Percentiles rank a stretch among this genome's conserved stretches.
These are phyloP conservation scores for Drosophila subpulchrella DNA, from an alignment of 1,140 invertebrate genomes.

Conservation along the genomic window DNA sequence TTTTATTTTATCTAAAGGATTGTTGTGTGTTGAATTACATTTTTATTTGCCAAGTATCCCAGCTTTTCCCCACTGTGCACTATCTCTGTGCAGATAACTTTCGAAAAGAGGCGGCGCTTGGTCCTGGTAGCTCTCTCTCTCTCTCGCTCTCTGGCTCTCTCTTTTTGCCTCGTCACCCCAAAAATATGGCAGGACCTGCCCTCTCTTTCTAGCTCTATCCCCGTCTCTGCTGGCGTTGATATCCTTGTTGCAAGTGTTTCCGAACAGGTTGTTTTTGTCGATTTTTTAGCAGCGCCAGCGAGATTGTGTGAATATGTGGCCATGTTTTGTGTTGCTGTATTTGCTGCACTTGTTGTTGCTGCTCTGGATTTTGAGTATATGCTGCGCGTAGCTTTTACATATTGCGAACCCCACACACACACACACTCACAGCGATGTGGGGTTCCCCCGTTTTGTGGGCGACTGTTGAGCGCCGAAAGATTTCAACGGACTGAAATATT, in stretches of 20 bases:
- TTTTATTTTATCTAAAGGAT: background rate
- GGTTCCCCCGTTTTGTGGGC: conserved; percentile 10
- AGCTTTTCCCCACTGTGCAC: conserved; percentile 40
- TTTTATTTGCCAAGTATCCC: background rate
- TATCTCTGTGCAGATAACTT: conserved; percentile 20
- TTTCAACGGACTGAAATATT: conserved; percentile 72
- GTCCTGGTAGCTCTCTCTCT: conserved; percentile 2
- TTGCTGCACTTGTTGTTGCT: conserved; percentile 34
- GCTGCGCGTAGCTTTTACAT: conserved; percentile 79
- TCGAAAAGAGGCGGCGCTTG: conserved; percentile 78
- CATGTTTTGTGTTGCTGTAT: conserved; percentile 56
- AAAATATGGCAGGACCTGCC: conserved; percentile 22
- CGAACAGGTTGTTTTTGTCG: conserved; percentile 84
- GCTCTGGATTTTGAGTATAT: conserved; percentile 75
- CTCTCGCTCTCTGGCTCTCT: conserved; percentile 23
- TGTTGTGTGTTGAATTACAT: too few relatives aligned
- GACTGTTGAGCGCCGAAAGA: conserved; percentile 74
- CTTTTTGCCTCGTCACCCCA: conserved; percentile 34
- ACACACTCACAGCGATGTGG: conserved; percentile 8
- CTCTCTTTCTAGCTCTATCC: conserved; percentile 29
- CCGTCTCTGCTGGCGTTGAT: conserved; percentile 50
- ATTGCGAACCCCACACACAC: conserved; percentile 57
- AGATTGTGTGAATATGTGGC: conserved; percentile 79
- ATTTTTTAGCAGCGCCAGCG: conserved; percentile 80
- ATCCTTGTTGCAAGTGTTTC: conserved; percentile 83